Evolutionary conservation across 92 coral and sea anemone genomes (phyloP), one percentile per base, ranked within the genome.

Genomic region (Scolanthus callimorphus): DNA sequence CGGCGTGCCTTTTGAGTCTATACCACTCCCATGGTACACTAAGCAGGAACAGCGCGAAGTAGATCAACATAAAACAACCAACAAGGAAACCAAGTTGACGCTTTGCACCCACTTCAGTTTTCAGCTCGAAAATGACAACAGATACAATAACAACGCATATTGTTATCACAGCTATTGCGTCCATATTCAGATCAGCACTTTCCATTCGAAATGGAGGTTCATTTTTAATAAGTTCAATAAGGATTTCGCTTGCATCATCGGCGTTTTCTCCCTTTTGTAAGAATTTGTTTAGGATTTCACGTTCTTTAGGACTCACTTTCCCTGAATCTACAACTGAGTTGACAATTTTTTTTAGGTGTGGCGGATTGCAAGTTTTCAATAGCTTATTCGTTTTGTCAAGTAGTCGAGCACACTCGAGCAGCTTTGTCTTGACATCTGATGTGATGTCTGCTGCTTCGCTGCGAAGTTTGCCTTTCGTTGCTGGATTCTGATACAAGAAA

Each of bases 21-120:
- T 49, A 88, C 98, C 98, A 92, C 51, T 88, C 96, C 98, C 98
- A 92, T 0, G 98, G 98, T 39, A 92, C 80, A 50, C 98, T 92
- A 17, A 84, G 26, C 2, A 84, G 30, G 50, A 92, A 88, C 13
- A 83, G 31, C 15, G 67, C 15, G 4, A 78, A n/a, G n/a, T n/a
- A n/a, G n/a, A n/a, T n/a, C n/a, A n/a, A n/a, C n/a, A n/a, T n/a
- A 11, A 10, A 66, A 31, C 24, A 85, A 37, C 9, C 39, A 29
- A 88, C 27, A 4, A 88, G 65, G 39, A 55, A 78, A 59, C 71
- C 59, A 3, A 86, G 47, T 69, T 88, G 98, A 29, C 47, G 74
- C 46, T 59, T 62, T 81, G 86, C 84, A 0, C 86, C 31, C 51
- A 92, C 63, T 2, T 29, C 41, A 29, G 89, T 75, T 28, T 20